Evolutionary conservation across 2,888 invertebrate species (phyloP).

Genomic region (Dasysyrphus albostriatus): DNA sequence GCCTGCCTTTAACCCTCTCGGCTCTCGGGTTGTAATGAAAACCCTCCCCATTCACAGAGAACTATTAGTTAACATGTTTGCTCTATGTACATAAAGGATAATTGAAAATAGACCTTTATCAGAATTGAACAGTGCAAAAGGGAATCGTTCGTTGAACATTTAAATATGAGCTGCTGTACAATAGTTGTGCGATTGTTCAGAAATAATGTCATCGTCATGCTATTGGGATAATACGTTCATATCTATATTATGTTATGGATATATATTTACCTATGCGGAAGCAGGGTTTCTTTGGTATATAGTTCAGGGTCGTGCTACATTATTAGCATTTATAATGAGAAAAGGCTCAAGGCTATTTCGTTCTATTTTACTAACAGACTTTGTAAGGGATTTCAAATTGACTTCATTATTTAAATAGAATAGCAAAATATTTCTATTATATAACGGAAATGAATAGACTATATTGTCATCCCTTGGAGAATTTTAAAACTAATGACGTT

Average conservation of each 20-base stretch:
- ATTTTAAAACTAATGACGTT: too few species aligned
- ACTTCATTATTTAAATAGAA: not conserved
- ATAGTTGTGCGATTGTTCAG: constrained; percentile 20
- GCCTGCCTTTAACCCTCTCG: not conserved
- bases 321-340: not conserved
- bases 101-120: constrained; percentile 6
- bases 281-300: not conserved
- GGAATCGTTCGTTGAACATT: constrained; percentile 17
- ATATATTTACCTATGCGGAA: too few species aligned
- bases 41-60: constrained; percentile 1
- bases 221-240: not conserved
- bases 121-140: constrained; percentile 10
- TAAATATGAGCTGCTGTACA: not conserved
- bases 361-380: too few species aligned
- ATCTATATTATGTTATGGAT: not conserved
- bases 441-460: not conserved
- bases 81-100: not conserved
- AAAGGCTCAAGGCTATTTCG: not conserved
- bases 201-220: not conserved
- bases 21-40: constrained; percentile 1
- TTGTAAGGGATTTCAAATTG: not conserved
- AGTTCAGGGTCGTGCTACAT: not conserved
- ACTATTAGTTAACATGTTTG: constrained; percentile 8
- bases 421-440: not conserved
- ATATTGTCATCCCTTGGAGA: too few species aligned